These are phyloP conservation scores for Rhagoletis zephyria DNA, from an alignment of 1,140 invertebrate species.

Conservation along the genomic window DNA sequence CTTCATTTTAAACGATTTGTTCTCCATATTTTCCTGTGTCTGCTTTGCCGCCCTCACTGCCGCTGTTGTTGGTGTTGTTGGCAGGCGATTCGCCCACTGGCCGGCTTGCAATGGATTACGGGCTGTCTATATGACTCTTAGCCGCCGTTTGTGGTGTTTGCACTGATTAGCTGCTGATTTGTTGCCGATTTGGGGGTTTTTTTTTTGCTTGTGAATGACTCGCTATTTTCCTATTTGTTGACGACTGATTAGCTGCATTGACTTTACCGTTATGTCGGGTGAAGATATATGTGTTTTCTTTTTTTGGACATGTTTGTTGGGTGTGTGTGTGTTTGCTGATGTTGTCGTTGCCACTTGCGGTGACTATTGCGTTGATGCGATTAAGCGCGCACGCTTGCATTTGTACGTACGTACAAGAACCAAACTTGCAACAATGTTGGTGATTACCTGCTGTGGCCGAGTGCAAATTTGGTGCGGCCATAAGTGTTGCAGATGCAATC, in stretches of 20 bases:
- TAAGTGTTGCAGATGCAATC: background rate
- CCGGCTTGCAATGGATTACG: background rate
- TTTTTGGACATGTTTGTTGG: background rate
- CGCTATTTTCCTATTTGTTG: background rate
- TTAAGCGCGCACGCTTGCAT: background rate
- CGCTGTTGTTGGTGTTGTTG: background rate
- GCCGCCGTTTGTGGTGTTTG: slow-evolving; percentile 11
- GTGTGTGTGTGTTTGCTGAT: background rate
- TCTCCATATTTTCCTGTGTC: slow-evolving; percentile 32
- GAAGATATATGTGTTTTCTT: background rate
- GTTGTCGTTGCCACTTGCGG: background rate
- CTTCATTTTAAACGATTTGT: slow-evolving; percentile 51
- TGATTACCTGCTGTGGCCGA: background rate
- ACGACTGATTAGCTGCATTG: slow-evolving; percentile 8
- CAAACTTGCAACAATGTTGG: background rate
- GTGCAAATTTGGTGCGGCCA: background rate
- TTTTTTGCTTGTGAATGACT: background rate
- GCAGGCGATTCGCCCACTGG: background rate
- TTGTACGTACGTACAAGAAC: background rate
- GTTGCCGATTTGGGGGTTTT: slow-evolving; percentile 14
- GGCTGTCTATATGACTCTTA: background rate
- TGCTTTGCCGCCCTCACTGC: background rate
- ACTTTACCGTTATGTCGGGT: background rate
- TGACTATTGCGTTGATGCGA: slow-evolving; percentile 19
- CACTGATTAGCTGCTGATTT: slow-evolving; percentile 50